Conservation (phyloP, 2,888 invertebrate genomes). For the Mesoligia furuncula region DNA sequence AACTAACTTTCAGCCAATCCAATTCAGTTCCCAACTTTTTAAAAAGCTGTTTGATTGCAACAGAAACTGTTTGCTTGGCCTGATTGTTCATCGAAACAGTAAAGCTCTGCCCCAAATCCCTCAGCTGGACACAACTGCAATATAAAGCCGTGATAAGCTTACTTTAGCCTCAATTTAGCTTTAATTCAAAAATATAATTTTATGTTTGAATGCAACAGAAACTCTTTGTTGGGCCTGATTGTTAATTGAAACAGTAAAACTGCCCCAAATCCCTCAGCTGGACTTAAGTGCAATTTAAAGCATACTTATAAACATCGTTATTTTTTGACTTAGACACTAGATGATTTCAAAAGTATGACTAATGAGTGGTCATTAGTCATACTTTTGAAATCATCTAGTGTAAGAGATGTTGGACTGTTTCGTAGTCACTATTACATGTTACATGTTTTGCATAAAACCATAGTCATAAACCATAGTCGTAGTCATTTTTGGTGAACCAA, state of each 20-base stretch:
- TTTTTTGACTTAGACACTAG: background rate
- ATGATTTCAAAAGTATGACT: background rate
- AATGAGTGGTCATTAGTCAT: too few relatives aligned
- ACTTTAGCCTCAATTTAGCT: background rate
- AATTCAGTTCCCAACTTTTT: background rate
- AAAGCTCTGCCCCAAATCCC: background rate
- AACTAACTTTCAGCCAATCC: background rate
- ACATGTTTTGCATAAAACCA: background rate
- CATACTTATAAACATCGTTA: background rate
- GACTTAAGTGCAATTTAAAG: background rate
- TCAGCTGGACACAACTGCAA: background rate
- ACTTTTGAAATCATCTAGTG: too few relatives aligned
- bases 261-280: background rate
- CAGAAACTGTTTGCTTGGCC: slow-evolving; percentile 1
- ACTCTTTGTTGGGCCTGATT: background rate
- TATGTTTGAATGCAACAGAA: background rate
- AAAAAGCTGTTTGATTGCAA: background rate
- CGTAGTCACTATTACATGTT: background rate
- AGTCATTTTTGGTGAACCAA: background rate
- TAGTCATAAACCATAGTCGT: too few relatives aligned
- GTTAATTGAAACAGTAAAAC: background rate
- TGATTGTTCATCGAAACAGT: slow-evolving; percentile 4
- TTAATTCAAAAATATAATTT: background rate
- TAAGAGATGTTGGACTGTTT: background rate
- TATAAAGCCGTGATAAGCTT: background rate